Evolutionary conservation across 2,888 invertebrate species (phyloP).

Genomic region (Dasysyrphus albostriatus): DNA sequence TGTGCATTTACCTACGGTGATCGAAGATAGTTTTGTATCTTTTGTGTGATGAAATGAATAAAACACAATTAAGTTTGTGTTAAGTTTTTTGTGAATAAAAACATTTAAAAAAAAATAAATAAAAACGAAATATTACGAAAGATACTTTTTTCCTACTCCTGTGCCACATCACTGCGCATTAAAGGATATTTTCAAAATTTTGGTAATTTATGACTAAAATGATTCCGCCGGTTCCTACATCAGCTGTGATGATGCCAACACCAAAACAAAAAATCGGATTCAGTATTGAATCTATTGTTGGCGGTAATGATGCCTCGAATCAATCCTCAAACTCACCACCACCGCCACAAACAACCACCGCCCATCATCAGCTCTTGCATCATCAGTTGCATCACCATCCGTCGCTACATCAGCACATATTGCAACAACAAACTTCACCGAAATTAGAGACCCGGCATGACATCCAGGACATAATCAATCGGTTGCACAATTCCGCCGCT

Average conservation of each 20-base stretch:
- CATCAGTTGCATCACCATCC: slow-evolving; percentile 68
- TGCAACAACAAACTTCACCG: slow-evolving; percentile 77
- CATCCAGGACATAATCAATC: slow-evolving; percentile 82
- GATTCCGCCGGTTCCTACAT: slow-evolving; percentile 98
- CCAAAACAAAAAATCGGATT: slow-evolving; percentile 97
- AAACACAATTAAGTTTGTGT: slow-evolving; percentile 30
- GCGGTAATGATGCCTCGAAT: slow-evolving; percentile 86
- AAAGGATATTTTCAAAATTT: slow-evolving; percentile 59
- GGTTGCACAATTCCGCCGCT: slow-evolving; percentile 81
- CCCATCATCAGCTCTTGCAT: slow-evolving; percentile 68
- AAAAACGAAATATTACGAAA: slow-evolving; percentile 36
- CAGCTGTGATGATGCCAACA: slow-evolving; percentile 93
- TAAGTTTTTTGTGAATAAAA: slow-evolving; percentile 39
- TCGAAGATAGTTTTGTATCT: slow-evolving; percentile 25
- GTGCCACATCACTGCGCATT: slow-evolving; percentile 59
- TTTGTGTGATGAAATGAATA: slow-evolving; percentile 43
- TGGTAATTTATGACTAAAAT: slow-evolving; percentile 85
- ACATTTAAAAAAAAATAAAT: slow-evolving; percentile 6
- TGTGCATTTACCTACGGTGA: slow-evolving; percentile 70
- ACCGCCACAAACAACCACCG: slow-evolving; percentile 75
- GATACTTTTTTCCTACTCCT: slow-evolving; percentile 45
- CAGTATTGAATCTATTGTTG: slow-evolving; percentile 97
- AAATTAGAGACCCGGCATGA: slow-evolving; percentile 79
- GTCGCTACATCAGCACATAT: slow-evolving; percentile 69
- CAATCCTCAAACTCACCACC: slow-evolving; percentile 49